Percentiles rank a stretch among this genome's conserved stretches.
Evolutionary conservation across 2,888 invertebrate species (phyloP).

Genomic region (Caenorhabditis parvicauda): DNA sequence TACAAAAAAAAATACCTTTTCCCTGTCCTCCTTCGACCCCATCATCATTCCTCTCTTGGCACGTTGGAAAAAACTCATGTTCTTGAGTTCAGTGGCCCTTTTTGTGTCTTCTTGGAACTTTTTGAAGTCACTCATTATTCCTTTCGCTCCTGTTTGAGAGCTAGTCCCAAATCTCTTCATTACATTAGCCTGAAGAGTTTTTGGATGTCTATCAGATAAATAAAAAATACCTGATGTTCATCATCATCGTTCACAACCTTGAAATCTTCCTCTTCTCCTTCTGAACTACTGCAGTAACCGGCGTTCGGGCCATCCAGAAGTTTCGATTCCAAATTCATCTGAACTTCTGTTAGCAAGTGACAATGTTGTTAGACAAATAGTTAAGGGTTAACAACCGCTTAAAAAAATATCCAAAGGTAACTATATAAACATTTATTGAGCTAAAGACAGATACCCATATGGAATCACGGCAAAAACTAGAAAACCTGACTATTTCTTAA

Average conservation of each 20-base stretch:
- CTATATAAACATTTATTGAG: too few species aligned
- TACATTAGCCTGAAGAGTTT: constrained; percentile 25
- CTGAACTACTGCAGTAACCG: constrained; percentile 60
- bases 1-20: constrained; percentile 5
- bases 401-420: background rate
- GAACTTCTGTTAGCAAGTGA: background rate
- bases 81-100: constrained; percentile 19
- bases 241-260: constrained; percentile 40
- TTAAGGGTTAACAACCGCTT: background rate
- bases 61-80: constrained; percentile 18
- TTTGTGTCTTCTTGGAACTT: constrained; percentile 26
- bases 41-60: constrained; percentile 36
- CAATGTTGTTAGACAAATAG: background rate
- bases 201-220: too few species aligned
- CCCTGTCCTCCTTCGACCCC: constrained; percentile 31
- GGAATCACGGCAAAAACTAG: too few species aligned
- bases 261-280: constrained; percentile 53
- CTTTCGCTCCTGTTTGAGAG: constrained; percentile 42
- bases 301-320: constrained; percentile 54
- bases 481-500: too few species aligned
- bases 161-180: constrained; percentile 26
- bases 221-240: constrained; percentile 22
- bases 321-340: constrained; percentile 47
- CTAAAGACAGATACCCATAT: too few species aligned
- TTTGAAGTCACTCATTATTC: constrained; percentile 38